Conservation (phyloP, 2,797 vertebrate species). For the Pyrocephalus nanus region DNA sequence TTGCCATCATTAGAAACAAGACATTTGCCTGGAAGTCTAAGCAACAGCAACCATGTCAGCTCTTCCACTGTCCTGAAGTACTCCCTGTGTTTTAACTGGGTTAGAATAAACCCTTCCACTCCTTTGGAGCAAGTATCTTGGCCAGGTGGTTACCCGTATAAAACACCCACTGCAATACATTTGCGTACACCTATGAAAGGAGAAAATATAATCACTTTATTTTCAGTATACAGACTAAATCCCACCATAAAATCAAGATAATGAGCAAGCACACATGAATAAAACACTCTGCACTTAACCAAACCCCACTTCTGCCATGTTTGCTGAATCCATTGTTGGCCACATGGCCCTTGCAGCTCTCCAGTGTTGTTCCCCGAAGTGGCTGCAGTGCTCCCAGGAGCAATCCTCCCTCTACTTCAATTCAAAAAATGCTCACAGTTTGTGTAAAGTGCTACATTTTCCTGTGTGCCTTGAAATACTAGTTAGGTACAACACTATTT, state of each 20-base stretch:
- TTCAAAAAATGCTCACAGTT: background rate
- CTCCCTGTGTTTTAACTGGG: background rate
- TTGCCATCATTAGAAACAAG: background rate
- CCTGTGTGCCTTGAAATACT: conserved; percentile 6
- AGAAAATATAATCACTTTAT: conserved; percentile 74
- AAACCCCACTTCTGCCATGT: background rate
- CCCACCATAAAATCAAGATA: conserved; percentile 44
- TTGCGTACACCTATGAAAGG: background rate
- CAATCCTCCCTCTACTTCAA: background rate
- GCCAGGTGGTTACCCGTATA: background rate
- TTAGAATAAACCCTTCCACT: background rate
- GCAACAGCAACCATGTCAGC: background rate
- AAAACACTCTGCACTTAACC: conserved; percentile 51
- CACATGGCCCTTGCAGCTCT: background rate
- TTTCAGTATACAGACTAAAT: conserved; percentile 66
- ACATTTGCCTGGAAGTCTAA: background rate
- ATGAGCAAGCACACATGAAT: conserved; percentile 56
- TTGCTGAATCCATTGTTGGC: background rate
- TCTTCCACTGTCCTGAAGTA: background rate
- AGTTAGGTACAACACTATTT: background rate
- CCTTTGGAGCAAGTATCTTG: background rate
- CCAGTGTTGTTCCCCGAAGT: background rate
- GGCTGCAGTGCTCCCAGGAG: background rate
- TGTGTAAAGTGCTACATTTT: background rate
- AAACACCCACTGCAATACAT: background rate